phyloP scores from a whole-genome alignment of 2,797 vertebrate genomes.

The Leuciscus waleckii region DNA sequence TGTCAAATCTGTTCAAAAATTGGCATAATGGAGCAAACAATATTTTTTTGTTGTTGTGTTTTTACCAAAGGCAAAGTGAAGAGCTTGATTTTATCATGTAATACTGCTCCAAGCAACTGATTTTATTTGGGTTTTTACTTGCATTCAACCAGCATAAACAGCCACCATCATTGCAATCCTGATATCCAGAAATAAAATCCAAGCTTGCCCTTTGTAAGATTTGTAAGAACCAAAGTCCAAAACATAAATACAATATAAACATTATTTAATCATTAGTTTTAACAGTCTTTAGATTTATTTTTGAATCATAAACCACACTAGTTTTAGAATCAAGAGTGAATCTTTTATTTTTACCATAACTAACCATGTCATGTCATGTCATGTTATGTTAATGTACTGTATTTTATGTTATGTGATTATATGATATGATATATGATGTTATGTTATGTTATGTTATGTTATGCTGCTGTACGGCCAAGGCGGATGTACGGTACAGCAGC shows the following conservation, averaged over 20 bases:
- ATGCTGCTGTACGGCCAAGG: too few relatives aligned
- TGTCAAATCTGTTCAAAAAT: conserved; percentile 27
- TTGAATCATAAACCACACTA: neutral
- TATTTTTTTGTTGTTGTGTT: neutral
- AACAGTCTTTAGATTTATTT: neutral
- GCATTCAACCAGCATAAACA: conserved; percentile 4
- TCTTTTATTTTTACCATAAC: neutral
- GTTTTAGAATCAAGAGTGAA: neutral
- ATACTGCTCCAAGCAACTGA: neutral
- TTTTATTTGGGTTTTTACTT: neutral
- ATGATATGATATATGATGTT: too few relatives aligned
- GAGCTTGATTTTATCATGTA: conserved; percentile 11
- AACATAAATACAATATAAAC: conserved; percentile 7
- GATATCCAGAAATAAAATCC: neutral
- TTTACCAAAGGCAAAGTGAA: neutral
- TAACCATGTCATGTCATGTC: too few relatives aligned
- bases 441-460: too few relatives aligned
- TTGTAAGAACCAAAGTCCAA: neutral
- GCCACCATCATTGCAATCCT: neutral
- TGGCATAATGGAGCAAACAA: conserved; percentile 11
- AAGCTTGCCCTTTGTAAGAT: neutral
- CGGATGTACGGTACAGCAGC: too few relatives aligned
- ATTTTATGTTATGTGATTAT: too few relatives aligned
- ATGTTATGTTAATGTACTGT: too few relatives aligned
- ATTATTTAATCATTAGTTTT: neutral